A percentile compares a stretch with the other conserved stretches of the same genome.
phyloP scores from a whole-genome alignment of 1,140 invertebrate species.

The Papilio polyxenes region DNA sequence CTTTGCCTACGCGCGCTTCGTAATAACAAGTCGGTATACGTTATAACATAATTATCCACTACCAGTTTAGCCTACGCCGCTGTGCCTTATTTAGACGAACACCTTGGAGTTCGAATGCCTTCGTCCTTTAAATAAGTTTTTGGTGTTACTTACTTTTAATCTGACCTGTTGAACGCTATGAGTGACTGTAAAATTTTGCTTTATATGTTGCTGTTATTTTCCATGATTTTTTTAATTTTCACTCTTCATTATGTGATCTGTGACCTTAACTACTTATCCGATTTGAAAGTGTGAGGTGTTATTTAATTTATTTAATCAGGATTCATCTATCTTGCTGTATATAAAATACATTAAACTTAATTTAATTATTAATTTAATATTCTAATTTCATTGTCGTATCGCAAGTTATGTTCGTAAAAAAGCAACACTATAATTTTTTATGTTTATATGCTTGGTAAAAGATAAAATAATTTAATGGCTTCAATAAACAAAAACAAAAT shows the following conservation, averaged over 20 bases:
- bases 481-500: constrained; percentile 25
- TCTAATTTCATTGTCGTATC: background rate
- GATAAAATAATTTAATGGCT: constrained; percentile 20
- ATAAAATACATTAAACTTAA: no score
- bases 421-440: background rate
- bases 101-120: constrained; percentile 30
- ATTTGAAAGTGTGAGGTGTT: no score
- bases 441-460: background rate
- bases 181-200: background rate
- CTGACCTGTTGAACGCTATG: background rate
- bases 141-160: constrained; percentile 30
- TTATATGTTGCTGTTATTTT: background rate
- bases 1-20: constrained; percentile 49
- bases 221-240: background rate
- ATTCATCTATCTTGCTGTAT: no score
- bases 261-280: no score
- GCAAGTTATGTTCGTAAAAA: background rate
- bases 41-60: constrained; percentile 49
- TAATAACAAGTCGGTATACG: constrained; percentile 45
- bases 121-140: constrained; percentile 36
- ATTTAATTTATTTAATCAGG: no score
- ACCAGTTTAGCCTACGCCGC: constrained; percentile 51
- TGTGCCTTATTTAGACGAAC: constrained; percentile 47
- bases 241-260: no score
- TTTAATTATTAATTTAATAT: no score